Conservation (phyloP, 2,113 vertebrate species). For the Rhinolophus sinicus region DNA sequence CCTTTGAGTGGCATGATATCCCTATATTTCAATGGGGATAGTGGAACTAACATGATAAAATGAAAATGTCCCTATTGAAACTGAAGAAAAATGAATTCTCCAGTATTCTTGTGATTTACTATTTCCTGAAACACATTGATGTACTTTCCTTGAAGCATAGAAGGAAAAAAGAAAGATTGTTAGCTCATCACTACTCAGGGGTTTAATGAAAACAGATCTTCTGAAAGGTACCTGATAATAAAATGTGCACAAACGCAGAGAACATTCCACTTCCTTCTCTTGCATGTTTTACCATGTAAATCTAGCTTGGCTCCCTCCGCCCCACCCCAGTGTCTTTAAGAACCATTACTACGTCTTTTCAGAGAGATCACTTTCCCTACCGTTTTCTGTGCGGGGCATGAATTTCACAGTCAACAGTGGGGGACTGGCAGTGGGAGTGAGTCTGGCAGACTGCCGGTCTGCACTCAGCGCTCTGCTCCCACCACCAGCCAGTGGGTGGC, state of each 20-base stretch:
- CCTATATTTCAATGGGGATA: constrained; percentile 81
- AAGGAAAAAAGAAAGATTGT: constrained; percentile 77
- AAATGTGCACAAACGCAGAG: constrained; percentile 52
- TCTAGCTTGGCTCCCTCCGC: constrained; percentile 86
- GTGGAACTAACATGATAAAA: constrained; percentile 81
- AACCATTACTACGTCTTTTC: constrained; percentile 90
- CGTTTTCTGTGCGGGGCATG: constrained; percentile 87
- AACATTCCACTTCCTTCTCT: constrained; percentile 80
- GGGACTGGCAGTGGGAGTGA: constrained; percentile 83
- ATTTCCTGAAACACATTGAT: constrained; percentile 84
- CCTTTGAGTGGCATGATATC: constrained; percentile 75
- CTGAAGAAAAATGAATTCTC: constrained; percentile 82
- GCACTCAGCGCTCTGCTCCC: constrained; percentile 82
- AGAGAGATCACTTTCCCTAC: constrained; percentile 90
- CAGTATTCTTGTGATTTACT: constrained; percentile 77
- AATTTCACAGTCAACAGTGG: constrained; percentile 92
- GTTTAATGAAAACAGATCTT: constrained; percentile 82
- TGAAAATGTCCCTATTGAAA: constrained; percentile 79
- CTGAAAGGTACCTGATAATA: constrained; percentile 81
- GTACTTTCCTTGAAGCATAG: constrained; percentile 84
- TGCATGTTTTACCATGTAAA: constrained; percentile 83
- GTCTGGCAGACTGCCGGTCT: constrained; percentile 85
- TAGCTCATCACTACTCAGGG: constrained; percentile 73
- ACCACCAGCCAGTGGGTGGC: constrained; percentile 90
- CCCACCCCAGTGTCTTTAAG: constrained; percentile 88